A percentile compares a stretch with the other conserved stretches of the same genome.
These are phyloP conservation scores for Sitta europaea DNA, from an alignment of 2,113 vertebrate genomes.

Conservation along the genomic window DNA sequence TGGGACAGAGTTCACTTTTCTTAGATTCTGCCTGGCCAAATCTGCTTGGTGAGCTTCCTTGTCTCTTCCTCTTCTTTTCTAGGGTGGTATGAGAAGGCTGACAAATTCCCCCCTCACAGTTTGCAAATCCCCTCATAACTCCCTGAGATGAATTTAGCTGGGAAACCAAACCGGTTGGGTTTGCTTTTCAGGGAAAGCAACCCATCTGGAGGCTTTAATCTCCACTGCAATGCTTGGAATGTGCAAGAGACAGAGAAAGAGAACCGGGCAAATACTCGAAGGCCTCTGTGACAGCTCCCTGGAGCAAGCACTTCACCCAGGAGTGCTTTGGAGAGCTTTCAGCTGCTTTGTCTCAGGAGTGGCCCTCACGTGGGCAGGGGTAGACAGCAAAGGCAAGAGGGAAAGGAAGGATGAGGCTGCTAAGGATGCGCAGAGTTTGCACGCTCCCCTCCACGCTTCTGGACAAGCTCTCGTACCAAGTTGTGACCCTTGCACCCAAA, in stretches of 20 bases:
- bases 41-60: not conserved
- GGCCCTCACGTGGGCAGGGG: not conserved
- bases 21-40: not conserved
- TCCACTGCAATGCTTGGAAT: not conserved
- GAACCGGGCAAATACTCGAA: not conserved
- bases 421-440: fast-evolving
- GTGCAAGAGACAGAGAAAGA: not conserved
- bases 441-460: fast-evolving
- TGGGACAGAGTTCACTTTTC: not conserved
- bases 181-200: not conserved
- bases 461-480: fast-evolving
- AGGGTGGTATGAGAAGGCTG: not conserved
- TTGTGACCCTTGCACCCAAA: not conserved
- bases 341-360: not conserved
- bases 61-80: not conserved
- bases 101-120: not conserved
- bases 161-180: conserved; percentile 2
- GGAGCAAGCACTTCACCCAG: not conserved
- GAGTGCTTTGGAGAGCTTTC: not conserved
- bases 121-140: not conserved
- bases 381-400: not conserved
- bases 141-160: not conserved
- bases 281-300: not conserved
- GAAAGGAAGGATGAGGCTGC: not conserved
- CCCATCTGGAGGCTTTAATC: conserved; percentile 17